These are phyloP conservation scores for Festucalex cinctus DNA, from an alignment of 2,113 vertebrate species.

Conservation along the genomic window DNA sequence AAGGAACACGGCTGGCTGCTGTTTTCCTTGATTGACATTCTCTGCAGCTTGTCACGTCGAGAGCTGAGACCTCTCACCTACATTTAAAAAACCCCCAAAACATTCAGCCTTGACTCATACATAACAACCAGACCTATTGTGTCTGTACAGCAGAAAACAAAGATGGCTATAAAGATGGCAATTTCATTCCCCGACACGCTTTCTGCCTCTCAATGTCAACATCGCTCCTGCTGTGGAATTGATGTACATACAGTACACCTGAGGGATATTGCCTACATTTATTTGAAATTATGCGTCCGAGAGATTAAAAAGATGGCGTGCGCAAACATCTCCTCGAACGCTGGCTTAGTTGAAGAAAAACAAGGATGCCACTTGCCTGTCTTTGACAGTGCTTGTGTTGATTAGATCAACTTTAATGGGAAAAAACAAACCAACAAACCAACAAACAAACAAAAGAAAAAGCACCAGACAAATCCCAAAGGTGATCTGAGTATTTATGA, in stretches of 20 bases:
- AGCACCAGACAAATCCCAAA: too few relatives aligned
- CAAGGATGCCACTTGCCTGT: neutral
- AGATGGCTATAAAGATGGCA: conserved; percentile 4
- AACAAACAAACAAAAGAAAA: too few relatives aligned
- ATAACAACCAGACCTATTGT: conserved; percentile 8
- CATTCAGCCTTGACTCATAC: conserved; percentile 24
- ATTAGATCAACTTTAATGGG: too few relatives aligned
- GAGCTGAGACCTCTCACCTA: conserved; percentile 29
- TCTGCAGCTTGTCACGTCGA: conserved; percentile 3
- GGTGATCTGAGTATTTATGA: too few relatives aligned
- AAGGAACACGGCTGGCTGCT: conserved; percentile 21
- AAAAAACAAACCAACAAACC: too few relatives aligned
- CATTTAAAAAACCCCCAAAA: conserved; percentile 33
- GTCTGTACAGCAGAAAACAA: neutral
- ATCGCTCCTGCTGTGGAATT: neutral
- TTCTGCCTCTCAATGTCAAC: conserved; percentile 13
- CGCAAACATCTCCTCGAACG: neutral
- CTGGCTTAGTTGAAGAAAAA: neutral
- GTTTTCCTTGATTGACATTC: conserved; percentile 29
- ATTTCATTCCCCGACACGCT: conserved; percentile 14
- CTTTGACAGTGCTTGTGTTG: neutral
- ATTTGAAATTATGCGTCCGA: neutral
- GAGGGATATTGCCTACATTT: neutral
- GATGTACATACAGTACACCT: neutral
- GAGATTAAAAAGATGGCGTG: conserved; percentile 1